phyloP scores from a whole-genome alignment of 2,797 vertebrate species.

The Chelidonichthys spinosus region DNA sequence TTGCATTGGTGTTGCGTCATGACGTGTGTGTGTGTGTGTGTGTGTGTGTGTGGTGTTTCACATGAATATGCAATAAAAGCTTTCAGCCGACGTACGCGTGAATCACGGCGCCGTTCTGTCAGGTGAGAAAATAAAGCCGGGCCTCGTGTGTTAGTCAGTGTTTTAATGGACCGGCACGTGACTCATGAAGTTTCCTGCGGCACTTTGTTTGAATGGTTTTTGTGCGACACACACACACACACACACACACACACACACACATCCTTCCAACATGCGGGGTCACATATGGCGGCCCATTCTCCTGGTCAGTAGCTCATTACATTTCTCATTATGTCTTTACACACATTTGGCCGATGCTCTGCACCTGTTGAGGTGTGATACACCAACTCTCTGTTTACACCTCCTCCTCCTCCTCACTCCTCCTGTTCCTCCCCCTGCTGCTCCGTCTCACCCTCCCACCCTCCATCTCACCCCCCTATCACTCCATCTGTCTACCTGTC shows the following conservation, averaged over 20 bases:
- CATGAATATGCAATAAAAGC: conserved; percentile 49
- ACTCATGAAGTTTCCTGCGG: conserved; percentile 41
- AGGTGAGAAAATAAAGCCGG: conserved; percentile 2
- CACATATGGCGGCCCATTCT: conserved; percentile 61
- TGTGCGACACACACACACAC: conserved; percentile 6
- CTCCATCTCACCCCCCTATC: conserved; percentile 70
- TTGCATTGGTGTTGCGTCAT: conserved; percentile 49
- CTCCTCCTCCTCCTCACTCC: conserved; percentile 65
- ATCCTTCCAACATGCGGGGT: conserved; percentile 43
- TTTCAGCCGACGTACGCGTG: conserved; percentile 17
- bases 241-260: conserved; percentile 13
- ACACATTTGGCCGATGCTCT: conserved; percentile 63
- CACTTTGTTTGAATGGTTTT: conserved; percentile 17
- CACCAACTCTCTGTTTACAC: conserved; percentile 62
- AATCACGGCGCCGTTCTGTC: conserved; percentile 34
- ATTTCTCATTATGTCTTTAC: conserved; percentile 77
- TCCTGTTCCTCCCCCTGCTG: conserved; percentile 23
- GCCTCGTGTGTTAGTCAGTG: conserved; percentile 26
- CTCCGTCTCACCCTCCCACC: conserved; percentile 54
- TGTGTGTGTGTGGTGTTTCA: conserved; percentile 20
- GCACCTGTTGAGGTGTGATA: conserved; percentile 82
- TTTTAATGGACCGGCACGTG: conserved; percentile 10
- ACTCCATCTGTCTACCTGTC: conserved; percentile 77
- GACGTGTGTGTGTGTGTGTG: not conserved
- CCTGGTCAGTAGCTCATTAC: conserved; percentile 71